Evolutionary conservation across 2,888 invertebrate species (phyloP).

Genomic region (Dorcus hopei): DNA sequence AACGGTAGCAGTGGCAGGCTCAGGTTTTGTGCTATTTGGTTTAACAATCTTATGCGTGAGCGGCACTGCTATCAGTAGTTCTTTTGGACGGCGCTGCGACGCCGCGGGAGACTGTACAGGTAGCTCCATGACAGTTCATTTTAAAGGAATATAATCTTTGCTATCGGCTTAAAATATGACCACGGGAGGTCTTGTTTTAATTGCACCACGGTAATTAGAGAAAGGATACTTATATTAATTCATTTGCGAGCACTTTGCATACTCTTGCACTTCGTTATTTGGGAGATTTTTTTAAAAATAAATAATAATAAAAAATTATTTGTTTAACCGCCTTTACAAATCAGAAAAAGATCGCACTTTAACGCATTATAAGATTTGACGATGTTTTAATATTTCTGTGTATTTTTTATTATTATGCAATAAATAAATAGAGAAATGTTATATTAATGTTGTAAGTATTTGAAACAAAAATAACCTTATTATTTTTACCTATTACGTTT

Average conservation of each 20-base stretch:
- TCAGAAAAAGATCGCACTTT: too few relatives aligned
- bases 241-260: not conserved
- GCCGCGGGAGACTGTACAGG: slow-evolving; percentile 24
- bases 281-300: too few relatives aligned
- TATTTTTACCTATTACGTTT: too few relatives aligned
- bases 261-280: too few relatives aligned
- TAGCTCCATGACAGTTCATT: slow-evolving; percentile 23
- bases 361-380: too few relatives aligned
- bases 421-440: too few relatives aligned
- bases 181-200: slow-evolving; percentile 29
- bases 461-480: too few relatives aligned
- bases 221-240: slow-evolving; percentile 17
- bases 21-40: slow-evolving; percentile 29
- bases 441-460: too few relatives aligned
- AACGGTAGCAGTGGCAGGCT: slow-evolving; percentile 28
- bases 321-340: too few relatives aligned
- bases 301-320: too few relatives aligned
- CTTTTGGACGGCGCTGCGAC: slow-evolving; percentile 23
- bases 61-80: slow-evolving; percentile 27
- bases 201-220: slow-evolving; percentile 18
- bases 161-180: slow-evolving; percentile 23
- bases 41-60: slow-evolving; percentile 29
- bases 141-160: slow-evolving; percentile 22
- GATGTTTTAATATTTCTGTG: too few relatives aligned
- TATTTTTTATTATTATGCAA: too few relatives aligned